phyloP scores from a whole-genome alignment of 2,797 vertebrate species.

The Lepidocolaptes lacrymiger region DNA sequence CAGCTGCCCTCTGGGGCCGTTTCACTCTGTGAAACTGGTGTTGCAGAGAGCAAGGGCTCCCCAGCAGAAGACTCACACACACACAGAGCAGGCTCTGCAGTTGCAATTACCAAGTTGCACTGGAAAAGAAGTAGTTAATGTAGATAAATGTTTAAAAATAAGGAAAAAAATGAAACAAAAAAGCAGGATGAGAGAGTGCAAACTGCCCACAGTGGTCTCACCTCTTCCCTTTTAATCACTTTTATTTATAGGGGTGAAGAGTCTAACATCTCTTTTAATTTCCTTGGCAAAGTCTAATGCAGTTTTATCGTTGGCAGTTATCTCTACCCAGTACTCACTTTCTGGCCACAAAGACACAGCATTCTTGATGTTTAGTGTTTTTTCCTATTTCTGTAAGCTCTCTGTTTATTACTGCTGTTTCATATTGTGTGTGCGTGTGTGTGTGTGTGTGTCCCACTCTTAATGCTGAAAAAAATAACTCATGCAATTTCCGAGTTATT shows the following conservation, averaged over 20 bases:
- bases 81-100: neutral
- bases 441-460: neutral
- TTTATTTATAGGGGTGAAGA: neutral
- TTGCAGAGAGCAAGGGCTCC: neutral
- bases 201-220: neutral
- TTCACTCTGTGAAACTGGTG: neutral
- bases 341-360: neutral
- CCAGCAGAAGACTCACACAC: fast-evolving
- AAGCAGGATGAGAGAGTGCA: neutral
- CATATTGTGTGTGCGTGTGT: no score
- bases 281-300: neutral
- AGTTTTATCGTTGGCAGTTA: neutral
- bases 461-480: neutral
- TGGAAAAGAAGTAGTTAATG: neutral
- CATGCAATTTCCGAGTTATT: neutral
- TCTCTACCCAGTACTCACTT: neutral
- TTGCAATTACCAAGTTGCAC: neutral
- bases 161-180: neutral
- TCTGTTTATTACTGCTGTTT: neutral
- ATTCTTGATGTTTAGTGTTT: neutral
- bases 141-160: neutral
- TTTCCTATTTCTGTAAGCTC: neutral
- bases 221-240: neutral
- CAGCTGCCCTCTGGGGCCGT: neutral
- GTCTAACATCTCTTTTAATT: neutral